Evolutionary conservation across 1,140 invertebrate genomes (phyloP), one percentile per base, ranked within the genome.

Genomic region (Battus philenor): DNA sequence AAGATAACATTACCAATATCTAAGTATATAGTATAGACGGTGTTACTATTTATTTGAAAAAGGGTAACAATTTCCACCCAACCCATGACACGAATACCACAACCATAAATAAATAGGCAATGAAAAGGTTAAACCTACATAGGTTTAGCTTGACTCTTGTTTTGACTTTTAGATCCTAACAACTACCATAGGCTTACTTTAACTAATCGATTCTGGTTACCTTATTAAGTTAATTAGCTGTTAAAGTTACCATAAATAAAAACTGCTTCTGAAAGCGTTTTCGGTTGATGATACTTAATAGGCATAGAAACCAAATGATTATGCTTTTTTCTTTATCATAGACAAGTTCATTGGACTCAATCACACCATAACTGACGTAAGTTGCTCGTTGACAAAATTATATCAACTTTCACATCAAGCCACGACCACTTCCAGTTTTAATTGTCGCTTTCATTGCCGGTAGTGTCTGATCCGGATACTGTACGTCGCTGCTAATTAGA

Each of bases 331-430:
- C 1, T 20, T 10, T 36, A n/a, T 9, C 12, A 10, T 16, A n/a
- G 10, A 8, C 29, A 13, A 16, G 38, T 41, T 27, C 38, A 27
- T 29, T 27, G 38, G 12, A 41, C 38, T 15, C 3, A 4, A 9
- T 15, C 38, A 15, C 38, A 41, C 36, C 24, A 41, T 41, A 26
- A 41, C 36, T 41, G 36, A 41, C 36, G 36, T 41, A 41, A 41
- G 36, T 27, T 4, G n/a, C n/a, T 20, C 12, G 47, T 48, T 48
- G 50, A 53, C 45, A 48, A 49, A 44, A 45, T 47, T 43, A 27
- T 47, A 55, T 45, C 43, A 31, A 55, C 53, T 57, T 63, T 59
- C 54, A 55, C 50, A 44, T 36, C 55, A 36, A 43, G 38, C n/a
- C 38, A 41, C 38, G 38, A 44, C 45, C 46, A 45, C 46, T 46